phyloP scores from a whole-genome alignment of 2,113 vertebrate species.

The Cryptomyrus ogoouensis region DNA sequence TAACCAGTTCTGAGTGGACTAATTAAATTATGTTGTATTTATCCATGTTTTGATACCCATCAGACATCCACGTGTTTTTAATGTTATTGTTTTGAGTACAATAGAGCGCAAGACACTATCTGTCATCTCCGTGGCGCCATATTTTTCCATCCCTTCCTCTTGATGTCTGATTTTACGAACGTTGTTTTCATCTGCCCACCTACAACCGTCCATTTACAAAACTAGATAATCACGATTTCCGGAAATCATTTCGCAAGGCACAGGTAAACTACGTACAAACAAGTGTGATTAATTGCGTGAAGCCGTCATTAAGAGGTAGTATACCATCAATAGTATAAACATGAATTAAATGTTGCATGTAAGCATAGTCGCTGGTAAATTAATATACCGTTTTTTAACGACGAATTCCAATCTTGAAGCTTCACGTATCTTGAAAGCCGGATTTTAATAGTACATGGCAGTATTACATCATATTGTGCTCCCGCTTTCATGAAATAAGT shows the following conservation, averaged over 20 bases:
- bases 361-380: neutral
- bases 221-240: constrained; percentile 40
- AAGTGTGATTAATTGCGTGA: neutral
- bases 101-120: constrained; percentile 64
- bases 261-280: neutral
- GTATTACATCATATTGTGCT: neutral
- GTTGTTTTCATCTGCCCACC: constrained; percentile 36
- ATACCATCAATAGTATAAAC: neutral
- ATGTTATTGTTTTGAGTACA: constrained; percentile 59
- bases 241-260: neutral
- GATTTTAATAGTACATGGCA: neutral
- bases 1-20: neutral
- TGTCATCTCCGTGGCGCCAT: constrained; percentile 79
- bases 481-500: neutral
- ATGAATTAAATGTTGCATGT: neutral
- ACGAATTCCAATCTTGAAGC: neutral
- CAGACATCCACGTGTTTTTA: constrained; percentile 57
- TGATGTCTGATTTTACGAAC: constrained; percentile 47
- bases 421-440: neutral
- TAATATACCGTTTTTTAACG: neutral
- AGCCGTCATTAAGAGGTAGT: neutral
- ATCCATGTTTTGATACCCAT: constrained; percentile 53
- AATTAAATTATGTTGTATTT: neutral
- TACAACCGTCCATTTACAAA: constrained; percentile 45
- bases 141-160: constrained; percentile 75